Evolutionary conservation across 2,888 invertebrate genomes (phyloP).

Genomic region (Ischnus inquisitorius): DNA sequence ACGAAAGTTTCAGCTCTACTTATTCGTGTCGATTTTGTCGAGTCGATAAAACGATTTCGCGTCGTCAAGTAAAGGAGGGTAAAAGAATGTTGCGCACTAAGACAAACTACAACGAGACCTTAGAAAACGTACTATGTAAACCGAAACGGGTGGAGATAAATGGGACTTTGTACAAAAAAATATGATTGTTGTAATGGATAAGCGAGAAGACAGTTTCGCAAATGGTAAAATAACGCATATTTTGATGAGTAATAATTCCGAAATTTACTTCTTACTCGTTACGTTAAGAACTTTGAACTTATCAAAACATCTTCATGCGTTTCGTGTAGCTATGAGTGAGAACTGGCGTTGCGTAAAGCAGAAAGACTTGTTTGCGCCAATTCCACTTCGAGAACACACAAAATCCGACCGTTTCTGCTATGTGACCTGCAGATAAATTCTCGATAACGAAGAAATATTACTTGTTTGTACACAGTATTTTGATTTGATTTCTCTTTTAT

Average conservation of each 20-base stretch:
- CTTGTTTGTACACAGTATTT: constrained; percentile 9
- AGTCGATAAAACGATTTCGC: not conserved
- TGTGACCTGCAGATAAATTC: constrained; percentile 25
- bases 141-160: constrained; percentile 26
- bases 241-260: constrained; percentile 18
- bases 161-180: constrained; percentile 36
- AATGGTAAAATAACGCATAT: constrained; percentile 33
- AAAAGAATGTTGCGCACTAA: no score
- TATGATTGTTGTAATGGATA: constrained; percentile 20
- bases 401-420: constrained; percentile 26
- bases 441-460: not conserved
- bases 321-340: constrained; percentile 18
- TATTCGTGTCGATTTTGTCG: not conserved
- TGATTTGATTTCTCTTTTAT: constrained; percentile 13
- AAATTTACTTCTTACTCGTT: constrained; percentile 18
- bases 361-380: constrained; percentile 29
- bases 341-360: constrained; percentile 24
- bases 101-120: not conserved
- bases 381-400: constrained; percentile 17
- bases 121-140: constrained; percentile 16
- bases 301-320: constrained; percentile 28
- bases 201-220: not conserved
- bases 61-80: no score
- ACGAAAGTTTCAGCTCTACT: not conserved
- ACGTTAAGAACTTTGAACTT: constrained; percentile 17